A percentile compares a stretch with the other conserved stretches of the same genome.
Evolutionary conservation across 2,888 invertebrate species (phyloP).

Genomic region (Cantharis flavilabris): DNA sequence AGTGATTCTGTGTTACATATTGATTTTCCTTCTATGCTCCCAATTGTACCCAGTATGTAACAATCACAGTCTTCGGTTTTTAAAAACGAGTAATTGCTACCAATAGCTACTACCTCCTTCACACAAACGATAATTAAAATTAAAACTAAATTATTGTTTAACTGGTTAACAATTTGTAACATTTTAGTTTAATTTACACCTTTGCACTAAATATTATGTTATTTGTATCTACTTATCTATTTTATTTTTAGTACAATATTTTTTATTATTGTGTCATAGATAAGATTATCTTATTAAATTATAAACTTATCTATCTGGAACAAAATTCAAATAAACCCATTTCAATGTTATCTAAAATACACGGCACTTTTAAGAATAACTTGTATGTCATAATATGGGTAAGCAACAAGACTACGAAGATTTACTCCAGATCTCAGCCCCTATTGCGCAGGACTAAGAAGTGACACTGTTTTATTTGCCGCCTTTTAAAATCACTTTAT

Average conservation of each 20-base stretch:
- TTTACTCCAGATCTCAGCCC: too few relatives aligned
- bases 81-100: not conserved
- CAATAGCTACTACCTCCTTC: not conserved
- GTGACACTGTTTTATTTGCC: too few relatives aligned
- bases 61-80: conserved; percentile 69
- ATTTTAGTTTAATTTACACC: not conserved
- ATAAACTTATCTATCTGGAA: not conserved
- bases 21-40: conserved; percentile 70
- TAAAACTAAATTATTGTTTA: not conserved
- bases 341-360: too few relatives aligned
- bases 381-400: too few relatives aligned
- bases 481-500: too few relatives aligned
- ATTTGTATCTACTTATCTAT: not conserved
- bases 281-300: not conserved
- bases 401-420: too few relatives aligned
- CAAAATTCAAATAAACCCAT: not conserved
- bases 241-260: not conserved
- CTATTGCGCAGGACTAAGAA: too few relatives aligned
- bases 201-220: not conserved
- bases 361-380: too few relatives aligned
- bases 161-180: not conserved
- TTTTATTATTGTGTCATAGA: not conserved
- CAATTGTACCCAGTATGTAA: conserved; percentile 75
- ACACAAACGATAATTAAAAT: too few relatives aligned
- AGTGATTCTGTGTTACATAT: conserved; percentile 76